phyloP scores from a whole-genome alignment of 2,888 invertebrate species.

The Calameuta idolon region DNA sequence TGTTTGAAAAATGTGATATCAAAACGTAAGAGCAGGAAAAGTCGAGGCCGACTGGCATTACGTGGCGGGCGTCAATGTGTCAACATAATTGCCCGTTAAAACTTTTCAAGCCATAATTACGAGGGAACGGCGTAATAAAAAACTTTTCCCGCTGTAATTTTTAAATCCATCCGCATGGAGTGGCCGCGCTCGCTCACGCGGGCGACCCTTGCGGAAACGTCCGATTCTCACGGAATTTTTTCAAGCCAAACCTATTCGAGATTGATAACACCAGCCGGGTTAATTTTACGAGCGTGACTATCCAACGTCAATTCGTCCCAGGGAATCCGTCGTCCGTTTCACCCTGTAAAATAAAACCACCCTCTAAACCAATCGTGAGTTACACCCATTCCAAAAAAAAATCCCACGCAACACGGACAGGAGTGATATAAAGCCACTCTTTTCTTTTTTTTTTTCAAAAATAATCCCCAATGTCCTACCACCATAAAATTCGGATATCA shows the following conservation, averaged over 20 bases:
- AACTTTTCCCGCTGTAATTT: constrained; percentile 37
- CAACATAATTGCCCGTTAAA: constrained; percentile 44
- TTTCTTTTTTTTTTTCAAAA: background rate
- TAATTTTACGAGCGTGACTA: background rate
- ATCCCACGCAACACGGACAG: background rate
- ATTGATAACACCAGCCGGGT: background rate
- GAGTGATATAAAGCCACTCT: background rate
- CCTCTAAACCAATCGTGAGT: background rate
- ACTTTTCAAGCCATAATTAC: constrained; percentile 43
- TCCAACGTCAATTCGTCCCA: background rate
- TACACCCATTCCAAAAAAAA: background rate
- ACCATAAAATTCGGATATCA: background rate
- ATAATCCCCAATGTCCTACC: background rate
- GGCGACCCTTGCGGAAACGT: constrained; percentile 28
- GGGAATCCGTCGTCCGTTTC: background rate
- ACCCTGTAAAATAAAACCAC: background rate
- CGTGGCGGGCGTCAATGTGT: constrained; percentile 41
- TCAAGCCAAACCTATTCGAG: background rate
- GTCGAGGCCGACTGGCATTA: constrained; percentile 26
- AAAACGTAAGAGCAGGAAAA: background rate
- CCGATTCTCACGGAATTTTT: constrained; percentile 34
- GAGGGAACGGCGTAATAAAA: constrained; percentile 17
- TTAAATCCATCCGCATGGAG: constrained; percentile 22
- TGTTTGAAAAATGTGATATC: background rate
- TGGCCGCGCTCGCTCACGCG: background rate